Evolutionary conservation across 2,797 vertebrate species (phyloP).

Genomic region (Paedocypris micromegethes): DNA sequence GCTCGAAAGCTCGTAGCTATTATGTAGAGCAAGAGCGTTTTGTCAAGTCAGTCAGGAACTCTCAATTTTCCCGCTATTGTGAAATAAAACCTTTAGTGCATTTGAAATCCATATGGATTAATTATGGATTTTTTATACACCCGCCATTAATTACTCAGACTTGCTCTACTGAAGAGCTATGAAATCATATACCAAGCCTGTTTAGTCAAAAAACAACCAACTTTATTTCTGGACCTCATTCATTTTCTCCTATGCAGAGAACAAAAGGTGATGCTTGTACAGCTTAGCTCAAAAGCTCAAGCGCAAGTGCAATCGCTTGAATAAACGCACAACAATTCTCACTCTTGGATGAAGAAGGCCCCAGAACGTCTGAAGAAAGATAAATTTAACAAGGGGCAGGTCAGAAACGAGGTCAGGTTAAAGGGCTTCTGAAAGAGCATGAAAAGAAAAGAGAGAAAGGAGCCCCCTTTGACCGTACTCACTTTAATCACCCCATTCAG

Average conservation of each 20-base stretch:
- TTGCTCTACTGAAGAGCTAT: too few species aligned
- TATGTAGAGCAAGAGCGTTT: neutral
- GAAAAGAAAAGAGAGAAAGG: conserved; percentile 24
- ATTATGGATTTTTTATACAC: too few species aligned
- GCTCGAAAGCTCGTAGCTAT: conserved; percentile 1
- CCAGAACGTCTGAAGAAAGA: conserved; percentile 26
- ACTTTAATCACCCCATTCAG: conserved; percentile 41
- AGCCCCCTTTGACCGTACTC: conserved; percentile 23
- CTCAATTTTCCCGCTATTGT: neutral
- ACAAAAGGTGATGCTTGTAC: conserved; percentile 30
- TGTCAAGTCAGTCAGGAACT: neutral
- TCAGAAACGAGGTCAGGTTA: conserved; percentile 38
- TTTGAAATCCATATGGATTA: neutral
- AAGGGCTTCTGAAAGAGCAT: conserved; percentile 37
- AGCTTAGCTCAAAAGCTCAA: conserved; percentile 30
- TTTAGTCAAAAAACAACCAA: too few species aligned
- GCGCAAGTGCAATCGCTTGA: conserved; percentile 29
- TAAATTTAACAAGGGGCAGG: conserved; percentile 26
- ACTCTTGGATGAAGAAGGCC: conserved; percentile 26
- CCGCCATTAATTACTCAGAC: too few species aligned
- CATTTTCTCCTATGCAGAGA: neutral
- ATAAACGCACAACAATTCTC: conserved; percentile 12
- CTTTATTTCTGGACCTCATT: too few species aligned
- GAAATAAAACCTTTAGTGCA: conserved; percentile 1
- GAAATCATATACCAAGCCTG: too few species aligned